Percentiles rank a stretch among this genome's conserved stretches.
These are phyloP conservation scores for Gallinago media DNA, from an alignment of 2,113 vertebrate genomes.

Conservation along the genomic window DNA sequence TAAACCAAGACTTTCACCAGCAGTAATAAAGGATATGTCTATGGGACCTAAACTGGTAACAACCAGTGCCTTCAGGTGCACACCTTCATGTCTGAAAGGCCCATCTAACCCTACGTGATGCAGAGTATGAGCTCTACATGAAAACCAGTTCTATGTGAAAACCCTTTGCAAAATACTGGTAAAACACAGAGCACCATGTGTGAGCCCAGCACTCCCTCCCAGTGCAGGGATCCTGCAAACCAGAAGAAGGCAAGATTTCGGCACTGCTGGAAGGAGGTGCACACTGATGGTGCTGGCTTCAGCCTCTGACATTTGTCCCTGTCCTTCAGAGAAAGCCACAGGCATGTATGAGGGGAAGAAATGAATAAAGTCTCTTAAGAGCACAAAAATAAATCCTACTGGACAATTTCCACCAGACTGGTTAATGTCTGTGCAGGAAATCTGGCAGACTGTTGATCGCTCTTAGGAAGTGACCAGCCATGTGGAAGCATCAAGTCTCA, in stretches of 20 bases:
- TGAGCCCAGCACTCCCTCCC: neutral
- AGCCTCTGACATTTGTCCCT: neutral
- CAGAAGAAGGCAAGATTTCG: neutral
- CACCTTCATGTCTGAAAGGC: neutral
- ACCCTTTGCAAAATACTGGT: neutral
- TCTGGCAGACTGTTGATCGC: constrained; percentile 44
- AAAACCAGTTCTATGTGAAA: neutral
- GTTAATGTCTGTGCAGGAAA: constrained; percentile 48
- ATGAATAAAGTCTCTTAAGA: neutral
- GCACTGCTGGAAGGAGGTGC: fast-evolving
- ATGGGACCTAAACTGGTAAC: neutral
- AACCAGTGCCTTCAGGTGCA: neutral
- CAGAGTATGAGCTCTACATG: fast-evolving
- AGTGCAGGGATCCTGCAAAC: fast-evolving
- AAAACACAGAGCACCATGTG: neutral
- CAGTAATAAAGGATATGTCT: neutral
- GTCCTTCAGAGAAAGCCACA: neutral
- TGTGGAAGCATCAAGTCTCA: neutral
- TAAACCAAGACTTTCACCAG: neutral
- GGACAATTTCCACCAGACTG: neutral
- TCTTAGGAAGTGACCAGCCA: neutral
- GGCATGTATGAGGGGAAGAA: neutral
- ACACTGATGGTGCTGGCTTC: neutral
- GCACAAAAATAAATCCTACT: constrained; percentile 25
- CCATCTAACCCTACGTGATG: fast-evolving